A percentile compares a stretch with the other conserved stretches of the same genome.
phyloP scores from a whole-genome alignment of 2,888 invertebrate species.

The Eupithecia vulgata region DNA sequence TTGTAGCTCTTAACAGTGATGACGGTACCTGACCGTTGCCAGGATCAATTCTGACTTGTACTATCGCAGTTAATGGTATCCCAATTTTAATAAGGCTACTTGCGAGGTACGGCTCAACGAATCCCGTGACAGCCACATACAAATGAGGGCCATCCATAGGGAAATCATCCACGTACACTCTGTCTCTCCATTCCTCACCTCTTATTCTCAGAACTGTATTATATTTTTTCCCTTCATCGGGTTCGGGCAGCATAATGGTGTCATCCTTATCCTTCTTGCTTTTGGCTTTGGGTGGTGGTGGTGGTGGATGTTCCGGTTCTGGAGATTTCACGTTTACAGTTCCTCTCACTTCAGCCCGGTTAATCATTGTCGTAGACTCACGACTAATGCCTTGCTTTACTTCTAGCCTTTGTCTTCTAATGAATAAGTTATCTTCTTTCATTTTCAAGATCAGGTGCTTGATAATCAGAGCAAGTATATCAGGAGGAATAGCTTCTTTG shows the following conservation, averaged over 20 bases:
- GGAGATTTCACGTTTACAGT: conserved; percentile 57
- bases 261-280: conserved; percentile 52
- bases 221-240: conserved; percentile 70
- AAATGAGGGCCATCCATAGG: conserved; percentile 81
- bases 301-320: conserved; percentile 45
- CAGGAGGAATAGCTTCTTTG: conserved; percentile 72
- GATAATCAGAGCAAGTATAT: conserved; percentile 71
- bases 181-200: conserved; percentile 83
- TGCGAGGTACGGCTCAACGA: conserved; percentile 68
- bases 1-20: conserved; percentile 58
- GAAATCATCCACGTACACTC: conserved; percentile 80
- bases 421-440: conserved; percentile 75
- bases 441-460: conserved; percentile 76
- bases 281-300: conserved; percentile 54
- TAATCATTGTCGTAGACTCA: conserved; percentile 71
- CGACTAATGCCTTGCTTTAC: conserved; percentile 69
- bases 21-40: conserved; percentile 58
- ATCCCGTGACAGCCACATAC: conserved; percentile 81
- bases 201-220: conserved; percentile 77
- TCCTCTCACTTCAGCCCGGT: conserved; percentile 65
- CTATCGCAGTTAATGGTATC: conserved; percentile 69
- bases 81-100: conserved; percentile 67
- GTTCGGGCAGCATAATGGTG: conserved; percentile 48
- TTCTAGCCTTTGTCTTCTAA: conserved; percentile 68
- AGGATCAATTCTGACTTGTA: conserved; percentile 73